Conservation (phyloP, 2,797 vertebrate genomes). For the Psittacula derbiana region DNA sequence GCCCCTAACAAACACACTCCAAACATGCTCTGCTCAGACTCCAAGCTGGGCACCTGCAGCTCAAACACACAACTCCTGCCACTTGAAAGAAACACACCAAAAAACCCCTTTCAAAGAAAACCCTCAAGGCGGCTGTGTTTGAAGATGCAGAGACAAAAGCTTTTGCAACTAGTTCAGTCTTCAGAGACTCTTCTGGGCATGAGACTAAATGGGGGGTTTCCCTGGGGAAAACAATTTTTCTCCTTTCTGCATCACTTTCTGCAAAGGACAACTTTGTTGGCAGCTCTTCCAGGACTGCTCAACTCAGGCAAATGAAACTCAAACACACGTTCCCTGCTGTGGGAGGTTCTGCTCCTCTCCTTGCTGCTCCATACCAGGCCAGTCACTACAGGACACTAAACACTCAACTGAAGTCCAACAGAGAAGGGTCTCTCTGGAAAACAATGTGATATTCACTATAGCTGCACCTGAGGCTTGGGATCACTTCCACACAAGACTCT, state of each 20-base stretch:
- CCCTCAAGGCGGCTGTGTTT: conserved; percentile 3
- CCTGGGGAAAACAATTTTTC: background rate
- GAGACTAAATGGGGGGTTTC: background rate
- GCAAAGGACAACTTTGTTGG: background rate
- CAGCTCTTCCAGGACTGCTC: background rate
- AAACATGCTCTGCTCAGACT: background rate
- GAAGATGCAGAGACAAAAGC: conserved; percentile 55
- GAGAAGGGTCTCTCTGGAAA: background rate
- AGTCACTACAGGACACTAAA: fast-evolving
- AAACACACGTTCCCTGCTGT: fast-evolving
- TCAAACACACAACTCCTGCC: background rate
- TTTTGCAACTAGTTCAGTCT: background rate
- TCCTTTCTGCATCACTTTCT: background rate
- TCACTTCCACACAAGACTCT: background rate
- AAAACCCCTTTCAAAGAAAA: conserved; percentile 40
- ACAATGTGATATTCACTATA: fast-evolving
- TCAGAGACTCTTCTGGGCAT: background rate
- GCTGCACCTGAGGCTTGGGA: background rate
- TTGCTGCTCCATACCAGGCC: background rate
- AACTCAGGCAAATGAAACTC: background rate
- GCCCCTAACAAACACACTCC: background rate
- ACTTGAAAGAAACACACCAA: conserved; percentile 38
- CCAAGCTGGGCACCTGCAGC: background rate
- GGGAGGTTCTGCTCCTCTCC: background rate
- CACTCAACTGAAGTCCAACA: background rate